Conservation (phyloP, 2,113 vertebrate species). For the Cynoglossus semilaevis region DNA sequence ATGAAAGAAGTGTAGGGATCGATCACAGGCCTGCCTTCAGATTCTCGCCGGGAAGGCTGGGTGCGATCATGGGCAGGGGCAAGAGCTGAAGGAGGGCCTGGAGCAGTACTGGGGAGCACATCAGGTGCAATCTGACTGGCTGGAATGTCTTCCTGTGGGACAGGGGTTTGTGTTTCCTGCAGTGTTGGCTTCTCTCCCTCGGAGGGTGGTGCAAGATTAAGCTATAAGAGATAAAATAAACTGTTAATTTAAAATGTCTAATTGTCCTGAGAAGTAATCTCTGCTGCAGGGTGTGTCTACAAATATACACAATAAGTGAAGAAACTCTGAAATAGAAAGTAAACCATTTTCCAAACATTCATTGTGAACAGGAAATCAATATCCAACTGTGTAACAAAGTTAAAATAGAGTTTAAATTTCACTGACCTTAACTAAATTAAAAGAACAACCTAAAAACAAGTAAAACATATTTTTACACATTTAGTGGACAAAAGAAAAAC, state of each 20-base stretch:
- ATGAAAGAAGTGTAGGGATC: slow-evolving; percentile 81
- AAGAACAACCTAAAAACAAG: too few relatives aligned
- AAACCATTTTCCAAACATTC: too few relatives aligned
- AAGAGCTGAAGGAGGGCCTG: slow-evolving; percentile 25
- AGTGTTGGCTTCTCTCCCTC: slow-evolving; percentile 72
- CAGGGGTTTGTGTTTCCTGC: slow-evolving; percentile 61
- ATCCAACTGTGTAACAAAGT: too few relatives aligned
- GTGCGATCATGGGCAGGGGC: slow-evolving; percentile 45
- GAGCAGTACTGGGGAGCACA: slow-evolving; percentile 53
- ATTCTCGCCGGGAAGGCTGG: slow-evolving; percentile 43
- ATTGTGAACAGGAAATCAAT: too few relatives aligned
- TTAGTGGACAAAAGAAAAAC: too few relatives aligned
- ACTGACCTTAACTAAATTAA: too few relatives aligned
- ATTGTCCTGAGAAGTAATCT: too few relatives aligned
- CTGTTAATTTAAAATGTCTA: not conserved
- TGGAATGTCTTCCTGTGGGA: slow-evolving; percentile 67
- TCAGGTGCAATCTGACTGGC: slow-evolving; percentile 59
- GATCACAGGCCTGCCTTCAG: slow-evolving; percentile 62
- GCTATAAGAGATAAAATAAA: slow-evolving; percentile 39
- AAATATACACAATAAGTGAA: too few relatives aligned
- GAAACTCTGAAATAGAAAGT: too few relatives aligned
- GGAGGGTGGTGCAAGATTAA: slow-evolving; percentile 71
- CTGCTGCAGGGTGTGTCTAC: too few relatives aligned
- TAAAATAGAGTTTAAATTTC: too few relatives aligned
- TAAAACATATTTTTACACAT: too few relatives aligned